Percentiles rank a stretch among this genome's conserved stretches.
Conservation (phyloP, 2,888 invertebrate genomes). For the Saturnia pavonia region DNA sequence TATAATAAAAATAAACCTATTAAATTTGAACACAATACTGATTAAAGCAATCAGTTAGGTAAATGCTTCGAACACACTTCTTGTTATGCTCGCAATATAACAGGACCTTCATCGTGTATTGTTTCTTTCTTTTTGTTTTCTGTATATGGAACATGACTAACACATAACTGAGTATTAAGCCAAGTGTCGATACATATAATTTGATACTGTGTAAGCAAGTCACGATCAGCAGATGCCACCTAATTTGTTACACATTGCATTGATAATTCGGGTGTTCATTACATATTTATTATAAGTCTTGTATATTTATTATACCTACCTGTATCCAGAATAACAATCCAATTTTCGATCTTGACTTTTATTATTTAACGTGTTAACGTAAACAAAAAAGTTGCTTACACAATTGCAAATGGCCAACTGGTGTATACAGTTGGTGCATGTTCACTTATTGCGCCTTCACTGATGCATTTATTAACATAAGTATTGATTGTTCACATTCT, state of each 20-base stretch:
- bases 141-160: slow-evolving; percentile 29
- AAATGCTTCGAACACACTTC: slow-evolving; percentile 14
- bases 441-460: not conserved
- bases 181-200: slow-evolving; percentile 31
- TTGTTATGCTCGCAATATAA: slow-evolving; percentile 17
- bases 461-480: not conserved
- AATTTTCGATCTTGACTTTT: not conserved
- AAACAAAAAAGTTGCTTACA: not conserved
- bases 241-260: slow-evolving; percentile 38
- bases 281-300: not conserved
- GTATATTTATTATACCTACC: not conserved
- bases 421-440: not conserved
- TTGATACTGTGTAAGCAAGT: slow-evolving; percentile 27
- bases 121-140: slow-evolving; percentile 23
- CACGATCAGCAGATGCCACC: slow-evolving; percentile 38
- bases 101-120: slow-evolving; percentile 21
- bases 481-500: not conserved
- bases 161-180: slow-evolving; percentile 30
- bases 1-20: not conserved
- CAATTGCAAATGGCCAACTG: not conserved
- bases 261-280: slow-evolving; percentile 24
- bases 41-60: slow-evolving; percentile 17
- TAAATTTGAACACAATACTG: slow-evolving; percentile 10
- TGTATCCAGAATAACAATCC: not conserved
- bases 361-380: not conserved